Conservation (phyloP, 2,888 invertebrate genomes). For the Zele albiditarsus region DNA sequence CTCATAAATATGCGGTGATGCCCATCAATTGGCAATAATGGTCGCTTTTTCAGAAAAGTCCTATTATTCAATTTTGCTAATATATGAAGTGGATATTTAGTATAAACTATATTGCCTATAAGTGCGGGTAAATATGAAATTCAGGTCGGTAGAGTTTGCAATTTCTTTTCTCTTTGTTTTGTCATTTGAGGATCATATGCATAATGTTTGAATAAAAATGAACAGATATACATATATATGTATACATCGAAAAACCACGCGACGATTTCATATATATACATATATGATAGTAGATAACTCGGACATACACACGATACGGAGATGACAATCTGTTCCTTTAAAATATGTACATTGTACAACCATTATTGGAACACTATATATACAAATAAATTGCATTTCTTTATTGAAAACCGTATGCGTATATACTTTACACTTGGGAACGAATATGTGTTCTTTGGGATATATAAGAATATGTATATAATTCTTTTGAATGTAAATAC, state of each 20-base stretch:
- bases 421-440: neutral
- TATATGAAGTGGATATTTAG: neutral
- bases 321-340: neutral
- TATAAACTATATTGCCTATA: neutral
- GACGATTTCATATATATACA: neutral
- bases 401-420: neutral
- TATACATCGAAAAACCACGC: no score
- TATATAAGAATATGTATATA: no score
- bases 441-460: no score
- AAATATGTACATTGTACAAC: neutral
- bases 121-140: neutral
- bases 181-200: neutral
- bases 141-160: neutral
- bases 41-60: neutral
- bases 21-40: neutral
- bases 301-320: neutral
- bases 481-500: no score
- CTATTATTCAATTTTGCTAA: neutral
- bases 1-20: neutral
- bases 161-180: neutral
- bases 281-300: neutral
- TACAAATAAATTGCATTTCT: constrained; percentile 44
- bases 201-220: neutral
- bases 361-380: neutral
- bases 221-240: neutral